Conservation (phyloP, 2,113 vertebrate species). For the Mesoclemmys tuberculata region DNA sequence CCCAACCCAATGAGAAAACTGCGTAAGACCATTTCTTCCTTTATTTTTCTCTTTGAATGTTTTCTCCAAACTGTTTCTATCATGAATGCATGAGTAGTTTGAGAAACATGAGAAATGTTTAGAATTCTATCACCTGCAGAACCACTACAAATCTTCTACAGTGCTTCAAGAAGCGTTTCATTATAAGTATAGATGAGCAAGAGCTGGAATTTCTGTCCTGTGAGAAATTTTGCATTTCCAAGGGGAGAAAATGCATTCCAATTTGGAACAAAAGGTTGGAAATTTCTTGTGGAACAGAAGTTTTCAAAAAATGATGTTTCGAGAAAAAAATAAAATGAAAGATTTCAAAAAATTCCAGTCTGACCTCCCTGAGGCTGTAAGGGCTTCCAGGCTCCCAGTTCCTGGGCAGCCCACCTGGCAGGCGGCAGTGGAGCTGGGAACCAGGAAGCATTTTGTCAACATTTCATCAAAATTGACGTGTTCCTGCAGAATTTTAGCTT, state of each 20-base stretch:
- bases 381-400: neutral
- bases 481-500: neutral
- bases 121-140: neutral
- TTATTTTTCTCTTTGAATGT: neutral
- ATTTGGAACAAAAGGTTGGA: neutral
- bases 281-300: neutral
- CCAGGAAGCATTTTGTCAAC: neutral
- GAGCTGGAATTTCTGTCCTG: neutral
- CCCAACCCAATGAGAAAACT: conserved; percentile 60
- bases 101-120: neutral
- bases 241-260: neutral
- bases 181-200: neutral
- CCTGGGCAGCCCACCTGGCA: neutral
- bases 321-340: neutral
- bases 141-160: neutral
- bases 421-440: neutral
- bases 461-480: neutral
- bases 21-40: neutral
- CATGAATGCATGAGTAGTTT: neutral
- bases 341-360: neutral
- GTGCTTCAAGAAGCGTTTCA: neutral
- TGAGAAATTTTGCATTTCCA: neutral
- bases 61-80: conserved; percentile 16
- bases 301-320: neutral
- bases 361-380: neutral